phyloP scores from a whole-genome alignment of 2,797 vertebrate genomes.

The Malurus splendens region DNA sequence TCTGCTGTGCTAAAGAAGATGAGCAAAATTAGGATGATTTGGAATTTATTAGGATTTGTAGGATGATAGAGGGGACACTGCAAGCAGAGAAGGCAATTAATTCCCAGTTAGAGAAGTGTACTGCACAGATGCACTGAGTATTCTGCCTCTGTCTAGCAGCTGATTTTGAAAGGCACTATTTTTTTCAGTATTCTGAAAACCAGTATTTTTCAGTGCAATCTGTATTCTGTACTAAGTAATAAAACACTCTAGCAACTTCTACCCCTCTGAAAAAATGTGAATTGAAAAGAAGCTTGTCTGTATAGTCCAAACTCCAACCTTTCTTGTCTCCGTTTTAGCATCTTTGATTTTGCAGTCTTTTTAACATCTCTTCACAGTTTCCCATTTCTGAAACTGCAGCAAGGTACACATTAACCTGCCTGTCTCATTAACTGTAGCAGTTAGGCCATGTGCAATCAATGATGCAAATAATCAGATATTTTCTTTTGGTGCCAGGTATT shows the following conservation, averaged over 20 bases:
- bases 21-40: neutral
- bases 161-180: neutral
- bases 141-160: neutral
- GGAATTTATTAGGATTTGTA: no score
- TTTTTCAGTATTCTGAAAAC: neutral
- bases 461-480: neutral
- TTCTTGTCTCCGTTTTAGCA: neutral
- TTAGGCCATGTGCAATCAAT: neutral
- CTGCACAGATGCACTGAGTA: neutral
- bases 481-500: neutral
- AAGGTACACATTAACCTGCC: neutral
- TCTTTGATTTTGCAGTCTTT: neutral
- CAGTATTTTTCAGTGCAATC: neutral
- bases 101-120: neutral
- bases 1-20: neutral
- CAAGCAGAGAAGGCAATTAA: neutral
- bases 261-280: neutral
- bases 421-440: neutral
- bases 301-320: neutral
- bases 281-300: neutral
- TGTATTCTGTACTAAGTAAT: neutral
- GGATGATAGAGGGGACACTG: neutral
- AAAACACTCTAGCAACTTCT: neutral
- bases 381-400: neutral
- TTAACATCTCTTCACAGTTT: neutral